Evolutionary conservation across 2,113 vertebrate genomes (phyloP).

Genomic region (Hippocampus barbouri): DNA sequence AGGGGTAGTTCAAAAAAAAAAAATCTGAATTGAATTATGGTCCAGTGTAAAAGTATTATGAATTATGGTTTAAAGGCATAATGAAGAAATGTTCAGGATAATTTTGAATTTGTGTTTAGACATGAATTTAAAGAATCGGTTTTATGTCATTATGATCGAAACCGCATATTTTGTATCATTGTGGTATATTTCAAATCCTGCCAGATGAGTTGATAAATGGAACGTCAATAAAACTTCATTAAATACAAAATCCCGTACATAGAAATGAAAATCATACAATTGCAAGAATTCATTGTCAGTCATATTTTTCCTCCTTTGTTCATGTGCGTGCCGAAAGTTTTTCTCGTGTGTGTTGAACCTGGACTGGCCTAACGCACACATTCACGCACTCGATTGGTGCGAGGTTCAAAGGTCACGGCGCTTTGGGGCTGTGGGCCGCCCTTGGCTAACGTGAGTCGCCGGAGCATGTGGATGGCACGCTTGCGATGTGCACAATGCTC

Average conservation of each 20-base stretch:
- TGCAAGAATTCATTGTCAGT: not conserved
- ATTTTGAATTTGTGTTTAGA: not conserved
- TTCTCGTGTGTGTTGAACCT: slow-evolving; percentile 22
- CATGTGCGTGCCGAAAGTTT: not conserved
- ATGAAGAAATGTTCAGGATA: not conserved
- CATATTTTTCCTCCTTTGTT: not conserved
- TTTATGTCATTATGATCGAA: too few species aligned
- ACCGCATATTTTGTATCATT: too few species aligned
- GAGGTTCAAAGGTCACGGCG: slow-evolving; percentile 48
- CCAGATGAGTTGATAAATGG: not conserved
- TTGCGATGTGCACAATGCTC: slow-evolving; percentile 56
- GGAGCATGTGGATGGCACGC: slow-evolving; percentile 40
- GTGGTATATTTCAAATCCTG: too few species aligned
- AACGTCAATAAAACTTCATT: not conserved
- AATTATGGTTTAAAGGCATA: not conserved
- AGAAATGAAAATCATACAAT: not conserved
- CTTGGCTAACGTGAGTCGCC: slow-evolving; percentile 28
- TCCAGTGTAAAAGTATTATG: too few species aligned
- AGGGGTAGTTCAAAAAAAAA: not conserved
- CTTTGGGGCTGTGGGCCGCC: slow-evolving; percentile 44
- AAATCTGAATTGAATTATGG: not conserved
- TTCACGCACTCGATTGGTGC: slow-evolving; percentile 36
- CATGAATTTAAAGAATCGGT: not conserved
- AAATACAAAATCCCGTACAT: not conserved
- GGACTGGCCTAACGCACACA: slow-evolving; percentile 19